phyloP scores from a whole-genome alignment of 2,888 invertebrate species.

The Thymelicus sylvestris region DNA sequence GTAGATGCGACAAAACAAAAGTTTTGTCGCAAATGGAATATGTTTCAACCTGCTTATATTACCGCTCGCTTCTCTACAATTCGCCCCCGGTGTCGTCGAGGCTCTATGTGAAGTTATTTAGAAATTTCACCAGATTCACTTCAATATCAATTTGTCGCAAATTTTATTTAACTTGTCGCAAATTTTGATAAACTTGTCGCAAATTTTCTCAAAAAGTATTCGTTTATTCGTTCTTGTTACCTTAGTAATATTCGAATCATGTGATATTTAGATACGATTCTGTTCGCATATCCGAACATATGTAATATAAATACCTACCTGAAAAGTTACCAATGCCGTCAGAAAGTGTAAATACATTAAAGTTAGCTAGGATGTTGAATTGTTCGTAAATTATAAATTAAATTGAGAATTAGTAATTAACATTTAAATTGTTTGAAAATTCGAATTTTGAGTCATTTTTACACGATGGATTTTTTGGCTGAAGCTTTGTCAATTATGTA shows the following conservation, averaged over 20 bases:
- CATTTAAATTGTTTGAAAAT: slow-evolving; percentile 40
- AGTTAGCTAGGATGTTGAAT: slow-evolving; percentile 71
- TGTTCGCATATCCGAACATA: slow-evolving; percentile 27
- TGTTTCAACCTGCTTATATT: neutral
- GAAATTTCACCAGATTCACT: neutral
- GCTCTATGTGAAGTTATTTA: slow-evolving; percentile 10
- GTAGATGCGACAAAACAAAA: neutral
- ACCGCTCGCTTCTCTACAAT: slow-evolving; percentile 5
- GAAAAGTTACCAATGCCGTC: slow-evolving; percentile 70
- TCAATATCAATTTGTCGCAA: neutral
- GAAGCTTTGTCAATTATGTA: slow-evolving; percentile 31
- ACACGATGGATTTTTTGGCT: slow-evolving; percentile 26
- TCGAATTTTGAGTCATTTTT: slow-evolving; percentile 30
- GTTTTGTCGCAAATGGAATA: neutral
- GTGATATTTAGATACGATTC: slow-evolving; percentile 33
- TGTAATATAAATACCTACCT: slow-evolving; percentile 18
- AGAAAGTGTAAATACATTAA: slow-evolving; percentile 72
- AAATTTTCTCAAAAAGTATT: slow-evolving; percentile 21
- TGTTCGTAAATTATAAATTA: slow-evolving; percentile 50
- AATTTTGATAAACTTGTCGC: slow-evolving; percentile 1
- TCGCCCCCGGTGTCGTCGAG: slow-evolving; percentile 7
- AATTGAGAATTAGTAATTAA: slow-evolving; percentile 27
- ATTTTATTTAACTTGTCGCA: no score
- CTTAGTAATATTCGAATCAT: slow-evolving; percentile 34
- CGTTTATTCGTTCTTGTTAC: slow-evolving; percentile 13